phyloP scores from a whole-genome alignment of 2,797 vertebrate species.

The Lacerta agilis region DNA sequence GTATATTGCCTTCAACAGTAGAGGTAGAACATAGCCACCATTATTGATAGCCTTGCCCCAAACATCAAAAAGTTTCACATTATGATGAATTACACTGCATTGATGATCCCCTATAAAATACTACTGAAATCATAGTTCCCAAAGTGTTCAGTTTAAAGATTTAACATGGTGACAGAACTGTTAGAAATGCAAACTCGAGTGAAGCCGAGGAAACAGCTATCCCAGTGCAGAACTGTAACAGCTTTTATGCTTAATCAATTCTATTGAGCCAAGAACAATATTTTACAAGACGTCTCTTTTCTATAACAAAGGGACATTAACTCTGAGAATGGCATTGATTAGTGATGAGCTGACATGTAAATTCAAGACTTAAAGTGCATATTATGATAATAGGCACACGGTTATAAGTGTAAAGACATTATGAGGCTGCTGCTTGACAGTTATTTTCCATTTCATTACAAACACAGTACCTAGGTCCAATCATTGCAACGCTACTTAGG shows the following conservation, averaged over 20 bases:
- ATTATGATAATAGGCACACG: neutral
- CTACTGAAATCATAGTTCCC: neutral
- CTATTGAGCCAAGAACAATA: slow-evolving; percentile 17
- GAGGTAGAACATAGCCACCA: too few relatives aligned
- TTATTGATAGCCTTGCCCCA: neutral
- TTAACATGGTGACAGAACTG: neutral
- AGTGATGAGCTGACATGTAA: neutral
- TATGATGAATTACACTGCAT: neutral
- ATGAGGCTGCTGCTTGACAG: neutral
- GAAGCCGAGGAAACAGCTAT: neutral
- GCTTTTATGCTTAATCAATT: slow-evolving; percentile 2
- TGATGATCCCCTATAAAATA: neutral
- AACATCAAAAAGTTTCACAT: neutral
- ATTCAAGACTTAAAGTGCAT: neutral
- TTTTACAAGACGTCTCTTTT: neutral
- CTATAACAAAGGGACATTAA: neutral
- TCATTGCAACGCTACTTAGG: neutral
- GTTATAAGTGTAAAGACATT: neutral
- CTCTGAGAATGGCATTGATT: slow-evolving; percentile 11
- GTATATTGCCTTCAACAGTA: too few relatives aligned
- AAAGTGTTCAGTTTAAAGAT: neutral
- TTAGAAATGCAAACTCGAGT: neutral
- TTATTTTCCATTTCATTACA: neutral
- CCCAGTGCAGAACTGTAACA: neutral
- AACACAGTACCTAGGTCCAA: neutral